A percentile compares a stretch with the other conserved stretches of the same genome.
Evolutionary conservation across 2,797 vertebrate species (phyloP).

Genomic region (Poecile montanus): DNA sequence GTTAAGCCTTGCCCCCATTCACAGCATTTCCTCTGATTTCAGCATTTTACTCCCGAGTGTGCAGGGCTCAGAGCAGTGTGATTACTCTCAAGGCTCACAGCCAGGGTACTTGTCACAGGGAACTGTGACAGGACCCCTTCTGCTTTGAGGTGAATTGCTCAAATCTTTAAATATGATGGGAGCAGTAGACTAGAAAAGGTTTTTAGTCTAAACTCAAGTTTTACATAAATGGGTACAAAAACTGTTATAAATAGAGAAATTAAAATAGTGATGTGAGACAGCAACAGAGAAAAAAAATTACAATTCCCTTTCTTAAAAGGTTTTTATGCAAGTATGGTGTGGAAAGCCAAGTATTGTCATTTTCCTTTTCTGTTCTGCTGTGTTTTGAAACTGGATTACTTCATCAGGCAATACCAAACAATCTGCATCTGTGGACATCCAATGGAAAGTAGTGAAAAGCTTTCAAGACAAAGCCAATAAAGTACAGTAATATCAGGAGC

Average conservation of each 20-base stretch:
- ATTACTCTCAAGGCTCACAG: neutral
- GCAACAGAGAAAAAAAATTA: neutral
- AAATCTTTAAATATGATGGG: neutral
- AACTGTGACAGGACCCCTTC: neutral
- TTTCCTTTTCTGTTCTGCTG: neutral
- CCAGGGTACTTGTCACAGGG: neutral
- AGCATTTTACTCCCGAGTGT: accelerated
- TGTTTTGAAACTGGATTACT: neutral
- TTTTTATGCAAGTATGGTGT: neutral
- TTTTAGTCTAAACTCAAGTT: neutral
- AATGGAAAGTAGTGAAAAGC: neutral
- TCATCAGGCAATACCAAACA: neutral
- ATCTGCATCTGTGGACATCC: neutral
- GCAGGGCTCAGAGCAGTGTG: neutral
- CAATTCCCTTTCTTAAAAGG: neutral
- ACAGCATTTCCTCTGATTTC: neutral
- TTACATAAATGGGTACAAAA: neutral
- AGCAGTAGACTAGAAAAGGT: neutral
- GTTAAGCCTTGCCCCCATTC: neutral
- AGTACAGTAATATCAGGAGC: neutral
- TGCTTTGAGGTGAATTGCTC: neutral
- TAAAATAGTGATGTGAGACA: neutral
- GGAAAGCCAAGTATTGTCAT: neutral
- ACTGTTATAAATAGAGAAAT: neutral
- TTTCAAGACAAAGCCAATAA: neutral